A percentile compares a stretch with the other conserved stretches of the same genome.
Conservation (phyloP, 2,888 invertebrate genomes). For the Pseudococcus viburni region DNA sequence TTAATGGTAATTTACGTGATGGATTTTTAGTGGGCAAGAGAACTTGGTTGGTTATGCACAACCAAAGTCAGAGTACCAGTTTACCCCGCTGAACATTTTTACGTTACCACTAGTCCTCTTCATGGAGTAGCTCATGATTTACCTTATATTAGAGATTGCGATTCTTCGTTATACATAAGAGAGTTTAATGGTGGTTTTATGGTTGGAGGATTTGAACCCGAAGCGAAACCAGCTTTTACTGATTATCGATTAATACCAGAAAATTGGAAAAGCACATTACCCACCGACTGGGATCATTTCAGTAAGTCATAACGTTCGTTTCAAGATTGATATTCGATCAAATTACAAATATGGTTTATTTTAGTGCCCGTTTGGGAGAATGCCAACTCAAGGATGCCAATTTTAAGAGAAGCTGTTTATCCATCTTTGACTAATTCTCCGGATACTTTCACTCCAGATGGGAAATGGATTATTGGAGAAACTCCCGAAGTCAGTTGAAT, state of each 20-base stretch:
- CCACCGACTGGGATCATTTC: conserved; percentile 76
- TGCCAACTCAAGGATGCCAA: conserved; percentile 75
- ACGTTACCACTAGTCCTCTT: conserved; percentile 75
- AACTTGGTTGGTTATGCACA: conserved; percentile 75
- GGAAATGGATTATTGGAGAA: conserved; percentile 80
- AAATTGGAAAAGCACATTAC: conserved; percentile 71
- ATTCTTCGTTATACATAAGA: conserved; percentile 77
- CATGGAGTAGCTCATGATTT: conserved; percentile 70
- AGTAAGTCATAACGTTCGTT: conserved; percentile 71
- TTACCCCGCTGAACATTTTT: conserved; percentile 81
- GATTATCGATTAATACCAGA: conserved; percentile 73
- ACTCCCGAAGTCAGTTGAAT: conserved; percentile 74
- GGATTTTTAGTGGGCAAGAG: conserved; percentile 74
- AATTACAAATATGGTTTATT: conserved; percentile 66
- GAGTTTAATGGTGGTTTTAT: conserved; percentile 77
- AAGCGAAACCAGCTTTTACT: conserved; percentile 78
- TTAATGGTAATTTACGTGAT: background rate
- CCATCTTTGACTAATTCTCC: conserved; percentile 77
- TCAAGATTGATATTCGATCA: background rate
- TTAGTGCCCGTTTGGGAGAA: conserved; percentile 74
- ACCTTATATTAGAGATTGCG: conserved; percentile 78
- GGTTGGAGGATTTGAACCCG: conserved; percentile 79
- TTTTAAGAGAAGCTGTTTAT: conserved; percentile 73
- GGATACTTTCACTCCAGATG: conserved; percentile 82
- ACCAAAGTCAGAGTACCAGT: conserved; percentile 79